Base-by-base conservation (phyloP, 2,888 invertebrate species). In the Acrocyrtus sp. region DNA sequence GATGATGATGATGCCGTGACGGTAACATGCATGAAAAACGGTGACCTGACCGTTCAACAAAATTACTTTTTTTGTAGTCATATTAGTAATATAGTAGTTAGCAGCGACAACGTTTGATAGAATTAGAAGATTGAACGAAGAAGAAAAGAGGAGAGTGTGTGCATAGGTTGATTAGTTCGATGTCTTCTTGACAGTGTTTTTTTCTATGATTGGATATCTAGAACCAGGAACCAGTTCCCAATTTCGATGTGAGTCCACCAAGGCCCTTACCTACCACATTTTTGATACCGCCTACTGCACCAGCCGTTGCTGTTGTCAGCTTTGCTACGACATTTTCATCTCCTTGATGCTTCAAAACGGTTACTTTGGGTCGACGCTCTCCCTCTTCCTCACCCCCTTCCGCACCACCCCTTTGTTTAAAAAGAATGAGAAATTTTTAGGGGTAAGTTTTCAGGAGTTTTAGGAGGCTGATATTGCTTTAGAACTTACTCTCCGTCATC, bases 211-310 rank as follows among this genome's bases (percentile, higher is more conserved):
- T n/a, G 72, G 45, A 41, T 21, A 39, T 65, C 75, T 81, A 83
- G 70, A 83, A 83, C 82, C 82, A 82, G 26, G 82, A 81, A 1
- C 81, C 81, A 78, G 93, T 91, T 78, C 94, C 94, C 80, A 95
- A 88, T 86, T 94, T 94, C 82, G 93, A 92, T 83, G 94, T 92
- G 83, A 95, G 88, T 83, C 95, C 94, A 80, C 95, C 95, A 82
- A 95, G 91, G 80, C 95, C 93, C 84, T 94, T 93, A 61, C 95
- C 95, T 82, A 95, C 91, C 85, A 95, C 91, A 86, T 93, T 94
- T 82, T 94, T 94, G 82, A 95, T 91, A 86, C 93, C 88, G 65
- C 94, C 95, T 78, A 93, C 94, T 78, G 94, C 92, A 83, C 93
- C 92, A 78, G 92, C 92, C 43, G 93, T 91, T 24, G 93, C 92